Evolutionary conservation across 2,888 invertebrate genomes (phyloP).

Genomic region (Caenorhabditis panamensis): DNA sequence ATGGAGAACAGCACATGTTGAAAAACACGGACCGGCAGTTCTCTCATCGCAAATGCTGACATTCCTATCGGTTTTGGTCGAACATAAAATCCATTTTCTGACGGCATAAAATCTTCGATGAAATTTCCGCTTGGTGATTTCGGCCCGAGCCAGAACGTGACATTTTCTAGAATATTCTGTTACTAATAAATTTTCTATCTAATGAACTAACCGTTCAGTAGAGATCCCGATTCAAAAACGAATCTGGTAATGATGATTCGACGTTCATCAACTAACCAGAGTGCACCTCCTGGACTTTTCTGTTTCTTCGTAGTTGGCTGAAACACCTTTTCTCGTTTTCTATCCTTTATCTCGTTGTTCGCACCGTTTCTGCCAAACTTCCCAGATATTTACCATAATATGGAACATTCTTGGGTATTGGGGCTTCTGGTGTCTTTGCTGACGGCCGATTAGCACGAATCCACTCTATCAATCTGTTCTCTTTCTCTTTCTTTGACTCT

Average conservation of each 20-base stretch:
- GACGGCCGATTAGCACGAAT: conserved; percentile 77
- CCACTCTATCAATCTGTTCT: conserved; percentile 76
- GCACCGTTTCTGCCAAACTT: conserved; percentile 74
- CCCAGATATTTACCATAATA: conserved; percentile 80
- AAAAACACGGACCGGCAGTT: conserved; percentile 58
- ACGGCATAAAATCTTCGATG: conserved; percentile 77
- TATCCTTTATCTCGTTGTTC: background rate
- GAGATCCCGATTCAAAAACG: conserved; percentile 77
- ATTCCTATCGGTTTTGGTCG: conserved; percentile 76
- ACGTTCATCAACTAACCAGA: conserved; percentile 79
- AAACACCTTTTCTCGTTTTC: background rate
- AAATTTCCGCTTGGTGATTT: conserved; percentile 67
- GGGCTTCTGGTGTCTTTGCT: conserved; percentile 52
- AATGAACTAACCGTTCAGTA: conserved; percentile 60
- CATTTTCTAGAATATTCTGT: conserved; percentile 75
- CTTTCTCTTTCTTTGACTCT: conserved; percentile 73
- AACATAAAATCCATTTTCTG: conserved; percentile 79
- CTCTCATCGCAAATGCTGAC: conserved; percentile 70
- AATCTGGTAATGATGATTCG: conserved; percentile 80
- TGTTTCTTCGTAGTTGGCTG: conserved; percentile 55
- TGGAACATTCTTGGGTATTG: conserved; percentile 74
- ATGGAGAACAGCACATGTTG: background rate
- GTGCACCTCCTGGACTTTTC: conserved; percentile 72
- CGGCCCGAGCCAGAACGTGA: conserved; percentile 81
- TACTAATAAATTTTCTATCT: background rate